A percentile compares a stretch with the other conserved stretches of the same genome.
phyloP scores from a whole-genome alignment of 2,888 invertebrate species.

The Ecliptopera silaceata region DNA sequence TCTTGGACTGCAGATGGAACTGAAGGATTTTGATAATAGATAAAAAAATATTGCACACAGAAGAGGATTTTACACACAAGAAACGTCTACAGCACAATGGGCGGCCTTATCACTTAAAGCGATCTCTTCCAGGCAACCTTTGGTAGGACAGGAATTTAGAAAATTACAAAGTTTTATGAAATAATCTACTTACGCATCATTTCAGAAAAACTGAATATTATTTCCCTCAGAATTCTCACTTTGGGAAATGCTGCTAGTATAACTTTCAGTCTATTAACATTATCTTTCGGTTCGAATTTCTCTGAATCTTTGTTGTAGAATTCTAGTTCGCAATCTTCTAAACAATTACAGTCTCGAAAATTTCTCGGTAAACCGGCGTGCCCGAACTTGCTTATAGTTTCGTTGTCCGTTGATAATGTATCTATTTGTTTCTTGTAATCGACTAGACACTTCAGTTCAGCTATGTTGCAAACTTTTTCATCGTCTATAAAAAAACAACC shows the following conservation, averaged over 20 bases:
- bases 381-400: constrained; percentile 46
- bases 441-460: constrained; percentile 62
- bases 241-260: constrained; percentile 86
- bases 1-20: no score
- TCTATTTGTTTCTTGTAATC: constrained; percentile 60
- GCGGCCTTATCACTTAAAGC: no score
- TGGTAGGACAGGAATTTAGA: no score
- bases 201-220: constrained; percentile 88
- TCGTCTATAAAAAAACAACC: constrained; percentile 53
- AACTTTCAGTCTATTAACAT: constrained; percentile 56
- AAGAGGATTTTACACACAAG: no score
- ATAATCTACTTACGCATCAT: constrained; percentile 83
- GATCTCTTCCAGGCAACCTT: no score
- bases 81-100: no score
- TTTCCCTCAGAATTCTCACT: constrained; percentile 85
- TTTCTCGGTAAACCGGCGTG: constrained; percentile 53
- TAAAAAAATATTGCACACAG: no score
- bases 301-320: constrained; percentile 63
- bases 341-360: constrained; percentile 63
- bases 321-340: constrained; percentile 65
- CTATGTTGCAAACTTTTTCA: constrained; percentile 64
- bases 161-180: no score
- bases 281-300: constrained; percentile 44
- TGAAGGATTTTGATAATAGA: no score
- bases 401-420: constrained; percentile 52